These are phyloP conservation scores for Felis catus DNA, from an alignment of 2,113 vertebrate species.

Conservation along the genomic window F.catus_Fca126_mat1.0 CM031412.1:73872001-73872500, in stretches of 20 bases:
- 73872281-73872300: slow-evolving; percentile 13
- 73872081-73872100: not conserved
- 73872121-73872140: not conserved
- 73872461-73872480: rapidly evolving
- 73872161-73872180: not conserved
- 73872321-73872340: not conserved
- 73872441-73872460: too few relatives aligned
- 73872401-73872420: not conserved
- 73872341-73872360: not conserved
- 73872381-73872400: not conserved
- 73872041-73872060: not conserved
- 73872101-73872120: not conserved
- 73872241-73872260: not conserved
- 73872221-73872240: not conserved
- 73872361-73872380: not conserved
- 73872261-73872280: not conserved
- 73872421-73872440: not conserved
- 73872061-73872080: not conserved
- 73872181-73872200: not conserved
- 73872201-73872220: not conserved
- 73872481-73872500: not conserved
- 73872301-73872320: not conserved
- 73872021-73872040: not conserved
- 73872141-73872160: not conserved
- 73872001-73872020: not conserved